phyloP scores from a whole-genome alignment of 2,888 invertebrate genomes.

The Gastrophysa polygoni region DNA sequence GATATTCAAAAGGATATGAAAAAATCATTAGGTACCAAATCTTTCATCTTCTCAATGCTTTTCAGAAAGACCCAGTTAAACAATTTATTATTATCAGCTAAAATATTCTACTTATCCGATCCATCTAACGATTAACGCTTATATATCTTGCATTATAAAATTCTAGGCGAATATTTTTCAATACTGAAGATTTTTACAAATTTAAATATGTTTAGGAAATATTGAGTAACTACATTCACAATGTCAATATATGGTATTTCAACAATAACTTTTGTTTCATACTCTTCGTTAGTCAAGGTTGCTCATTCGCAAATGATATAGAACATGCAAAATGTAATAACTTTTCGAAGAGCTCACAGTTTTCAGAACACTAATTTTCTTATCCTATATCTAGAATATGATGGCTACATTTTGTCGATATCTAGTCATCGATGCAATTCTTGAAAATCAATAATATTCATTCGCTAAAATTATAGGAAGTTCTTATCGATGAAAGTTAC shows the following conservation, averaged over 20 bases:
- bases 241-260: neutral
- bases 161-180: neutral
- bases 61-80: constrained; percentile 20
- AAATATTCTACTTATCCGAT: neutral
- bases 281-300: neutral
- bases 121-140: neutral
- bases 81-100: neutral
- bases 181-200: neutral
- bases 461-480: too few relatives aligned
- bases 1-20: neutral
- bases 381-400: too few relatives aligned
- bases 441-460: too few relatives aligned
- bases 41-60: constrained; percentile 19
- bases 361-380: neutral
- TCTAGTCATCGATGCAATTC: too few relatives aligned
- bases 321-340: neutral
- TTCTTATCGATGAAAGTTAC: too few relatives aligned
- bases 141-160: neutral
- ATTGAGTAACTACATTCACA: neutral
- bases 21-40: neutral
- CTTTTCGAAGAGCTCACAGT: neutral
- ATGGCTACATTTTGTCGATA: too few relatives aligned
- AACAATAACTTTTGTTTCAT: neutral
- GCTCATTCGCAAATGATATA: neutral
- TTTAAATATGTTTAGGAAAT: neutral